phyloP scores from a whole-genome alignment of 2,888 invertebrate genomes.

The Apamea sordens region DNA sequence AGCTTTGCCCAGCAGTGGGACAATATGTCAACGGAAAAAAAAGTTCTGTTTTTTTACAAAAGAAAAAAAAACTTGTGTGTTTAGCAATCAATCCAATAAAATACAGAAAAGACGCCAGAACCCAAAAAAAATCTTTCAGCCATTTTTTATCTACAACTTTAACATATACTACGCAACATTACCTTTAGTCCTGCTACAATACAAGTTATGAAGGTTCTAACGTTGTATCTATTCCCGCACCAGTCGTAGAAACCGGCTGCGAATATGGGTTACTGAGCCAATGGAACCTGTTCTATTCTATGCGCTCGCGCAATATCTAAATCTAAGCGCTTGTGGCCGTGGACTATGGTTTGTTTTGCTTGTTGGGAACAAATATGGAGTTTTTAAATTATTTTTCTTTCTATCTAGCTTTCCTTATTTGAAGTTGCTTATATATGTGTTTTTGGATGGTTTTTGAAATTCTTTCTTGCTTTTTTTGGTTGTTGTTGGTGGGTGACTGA shows the following conservation, averaged over 20 bases:
- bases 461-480: not conserved
- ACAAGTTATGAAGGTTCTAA: slow-evolving; percentile 45
- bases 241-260: slow-evolving; percentile 52
- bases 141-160: not conserved
- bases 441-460: not conserved
- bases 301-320: slow-evolving; percentile 52
- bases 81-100: not conserved
- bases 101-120: not conserved
- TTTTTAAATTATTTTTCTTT: not conserved
- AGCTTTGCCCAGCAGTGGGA: no score
- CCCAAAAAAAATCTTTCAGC: not conserved
- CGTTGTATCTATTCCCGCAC: slow-evolving; percentile 36
- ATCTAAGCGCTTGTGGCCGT: slow-evolving; percentile 54
- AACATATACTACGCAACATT: slow-evolving; percentile 10
- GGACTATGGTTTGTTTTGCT: slow-evolving; percentile 48
- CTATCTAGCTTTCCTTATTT: no score
- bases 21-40: no score
- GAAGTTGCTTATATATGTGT: no score
- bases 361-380: not conserved
- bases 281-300: slow-evolving; percentile 53
- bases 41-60: no score
- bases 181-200: slow-evolving; percentile 7
- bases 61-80: not conserved
- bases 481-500: not conserved
- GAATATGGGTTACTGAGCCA: slow-evolving; percentile 62